Base-by-base conservation (phyloP, 64 coral and sea anemone species). In the Dendronephthya gigantea region DNA sequence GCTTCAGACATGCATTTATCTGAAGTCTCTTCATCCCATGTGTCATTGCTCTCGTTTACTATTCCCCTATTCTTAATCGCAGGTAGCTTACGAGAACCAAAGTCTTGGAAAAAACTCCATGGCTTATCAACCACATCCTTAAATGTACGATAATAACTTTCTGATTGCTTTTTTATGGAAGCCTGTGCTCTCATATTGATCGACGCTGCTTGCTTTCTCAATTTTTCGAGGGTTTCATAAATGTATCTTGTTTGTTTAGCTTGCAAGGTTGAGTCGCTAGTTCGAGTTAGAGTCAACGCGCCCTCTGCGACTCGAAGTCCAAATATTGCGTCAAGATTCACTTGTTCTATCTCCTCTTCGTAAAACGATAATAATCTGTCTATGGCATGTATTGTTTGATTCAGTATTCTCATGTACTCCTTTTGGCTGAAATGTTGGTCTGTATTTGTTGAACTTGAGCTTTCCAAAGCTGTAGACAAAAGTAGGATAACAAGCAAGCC, bases 281-380 rank as follows among this genome's bases (percentile, higher is more conserved):
- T 29, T 35, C 22, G 2, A 39, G 72, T 39, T 39, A 79, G 22
- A 16, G 36, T 19, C 36, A 79, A 79, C 7, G 72, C 48, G 82
- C 91, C 91, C 83, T 93, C 47, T 11, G 87, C 48, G 9, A 90
- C 68, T 52, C 91, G 83, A 19, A 93, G 59, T 31, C 91, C 91
- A 75, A 83, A 90, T 29, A 84, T 87, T 2, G 91, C 91, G 11
- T 93, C 91, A 40, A 93, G 28, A 56, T 93, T 93, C 2, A 90
- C 82, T 51, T 55, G n/a, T 11, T 89, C 16, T 16, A 82, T 68
- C 65, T 90, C 36, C 68, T 90, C 22, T 36, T 90, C 76, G 39
- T 82, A 87, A 76, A 90, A 93, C 8, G 36, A 50, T 23, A 93
- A 17, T 13, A 49, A 48, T 49, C 51, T 89, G 35, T 90, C 79